A percentile compares a stretch with the other conserved stretches of the same genome.
phyloP scores from a whole-genome alignment of 2,888 invertebrate species.

The Blastobasis adustella region DNA sequence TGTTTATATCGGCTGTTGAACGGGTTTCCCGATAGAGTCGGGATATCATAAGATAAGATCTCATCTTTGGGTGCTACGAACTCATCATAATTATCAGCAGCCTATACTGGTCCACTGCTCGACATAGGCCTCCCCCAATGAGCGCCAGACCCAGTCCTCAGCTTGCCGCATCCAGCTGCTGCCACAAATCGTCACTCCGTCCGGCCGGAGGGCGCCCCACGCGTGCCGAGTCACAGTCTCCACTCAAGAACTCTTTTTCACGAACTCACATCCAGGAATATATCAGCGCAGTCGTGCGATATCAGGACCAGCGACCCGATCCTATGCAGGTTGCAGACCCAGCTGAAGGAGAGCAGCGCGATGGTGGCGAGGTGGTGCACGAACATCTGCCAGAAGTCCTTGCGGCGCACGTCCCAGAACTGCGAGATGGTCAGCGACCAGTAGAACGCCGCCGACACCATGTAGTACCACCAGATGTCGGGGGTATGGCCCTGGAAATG shows the following conservation, averaged over 20 bases:
- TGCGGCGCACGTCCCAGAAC: conserved; percentile 94
- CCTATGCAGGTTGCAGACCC: conserved; percentile 94
- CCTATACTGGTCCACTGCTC: no score
- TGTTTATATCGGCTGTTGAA: no score
- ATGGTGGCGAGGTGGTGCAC: conserved; percentile 97
- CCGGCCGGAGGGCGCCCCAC: not conserved
- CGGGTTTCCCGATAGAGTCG: no score
- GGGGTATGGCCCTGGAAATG: conserved; percentile 80
- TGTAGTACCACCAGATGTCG: conserved; percentile 98
- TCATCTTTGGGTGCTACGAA: no score
- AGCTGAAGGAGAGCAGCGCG: conserved; percentile 91
- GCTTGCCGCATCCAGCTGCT: no score
- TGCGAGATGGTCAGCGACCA: conserved; percentile 95
- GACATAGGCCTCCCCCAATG: no score
- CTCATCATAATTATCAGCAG: no score
- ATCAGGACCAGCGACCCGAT: conserved; percentile 93
- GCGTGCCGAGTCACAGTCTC: not conserved
- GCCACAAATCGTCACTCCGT: no score
- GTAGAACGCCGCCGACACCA: conserved; percentile 95
- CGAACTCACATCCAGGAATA: conserved; percentile 84
- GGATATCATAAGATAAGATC: no score
- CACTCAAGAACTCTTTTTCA: not conserved
- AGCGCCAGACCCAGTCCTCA: no score
- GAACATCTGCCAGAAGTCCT: conserved; percentile 99
- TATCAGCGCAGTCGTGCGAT: conserved; percentile 92